Evolutionary conservation across 2,888 invertebrate species (phyloP).

Genomic region (Dione vanillae): DNA sequence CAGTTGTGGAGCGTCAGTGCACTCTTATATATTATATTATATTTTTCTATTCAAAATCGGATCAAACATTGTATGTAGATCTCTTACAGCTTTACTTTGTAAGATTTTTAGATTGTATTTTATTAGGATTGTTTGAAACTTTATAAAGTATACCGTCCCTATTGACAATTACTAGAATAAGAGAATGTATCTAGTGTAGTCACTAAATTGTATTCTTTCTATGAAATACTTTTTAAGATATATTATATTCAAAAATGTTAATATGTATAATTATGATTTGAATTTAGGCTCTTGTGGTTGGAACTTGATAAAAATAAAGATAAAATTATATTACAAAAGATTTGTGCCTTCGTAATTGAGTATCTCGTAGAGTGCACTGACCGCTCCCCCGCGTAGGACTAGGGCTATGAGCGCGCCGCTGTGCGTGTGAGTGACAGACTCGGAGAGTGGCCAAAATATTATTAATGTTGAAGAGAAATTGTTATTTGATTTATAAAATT

Average conservation of each 20-base stretch:
- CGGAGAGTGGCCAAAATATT: conserved; percentile 43
- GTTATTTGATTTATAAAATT: conserved; percentile 46
- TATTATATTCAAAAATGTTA: conserved; percentile 5
- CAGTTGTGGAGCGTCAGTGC: conserved; percentile 17
- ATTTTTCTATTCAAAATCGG: conserved; percentile 14
- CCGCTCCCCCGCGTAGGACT: conserved; percentile 19
- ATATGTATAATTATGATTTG: conserved; percentile 12
- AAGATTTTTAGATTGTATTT: conserved; percentile 13
- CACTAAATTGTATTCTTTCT: conserved; percentile 10
- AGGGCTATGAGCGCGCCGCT: conserved; percentile 29
- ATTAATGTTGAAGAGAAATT: conserved; percentile 32
- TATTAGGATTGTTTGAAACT: conserved; percentile 16
- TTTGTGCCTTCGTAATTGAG: conserved; percentile 40
- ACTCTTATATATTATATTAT: conserved; percentile 8
- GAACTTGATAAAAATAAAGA: background rate
- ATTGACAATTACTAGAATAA: conserved; percentile 39
- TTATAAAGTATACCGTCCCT: conserved; percentile 36
- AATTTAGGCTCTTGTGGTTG: background rate
- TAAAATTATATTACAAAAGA: conserved; percentile 22
- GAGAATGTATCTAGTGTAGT: conserved; percentile 27
- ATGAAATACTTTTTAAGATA: background rate
- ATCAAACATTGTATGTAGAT: background rate
- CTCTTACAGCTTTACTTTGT: conserved; percentile 17
- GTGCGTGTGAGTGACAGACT: conserved; percentile 17
- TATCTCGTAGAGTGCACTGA: conserved; percentile 44